Conservation (phyloP, 2,888 invertebrate genomes). For the Dynastes hyllus region DNA sequence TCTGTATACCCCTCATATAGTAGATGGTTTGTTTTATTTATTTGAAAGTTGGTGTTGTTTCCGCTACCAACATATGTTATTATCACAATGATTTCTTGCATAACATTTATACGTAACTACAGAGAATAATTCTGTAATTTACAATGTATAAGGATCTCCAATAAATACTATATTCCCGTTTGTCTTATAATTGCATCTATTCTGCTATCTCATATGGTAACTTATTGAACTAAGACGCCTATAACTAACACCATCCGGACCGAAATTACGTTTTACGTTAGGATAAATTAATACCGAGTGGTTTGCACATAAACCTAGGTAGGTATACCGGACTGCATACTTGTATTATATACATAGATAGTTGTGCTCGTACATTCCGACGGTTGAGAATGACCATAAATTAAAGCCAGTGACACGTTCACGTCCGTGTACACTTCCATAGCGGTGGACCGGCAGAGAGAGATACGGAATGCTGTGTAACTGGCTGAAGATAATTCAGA, state of each 20-base stretch:
- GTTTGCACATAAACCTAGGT: conserved; percentile 26
- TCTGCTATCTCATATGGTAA: not conserved
- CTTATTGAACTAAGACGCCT: not conserved
- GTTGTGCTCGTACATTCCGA: conserved; percentile 1
- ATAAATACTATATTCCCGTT: no score
- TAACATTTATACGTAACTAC: no score
- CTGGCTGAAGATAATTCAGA: conserved; percentile 12
- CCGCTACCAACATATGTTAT: no score
- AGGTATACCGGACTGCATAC: conserved; percentile 5
- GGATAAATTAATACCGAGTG: conserved; percentile 23
- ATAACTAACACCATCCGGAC: conserved; percentile 15
- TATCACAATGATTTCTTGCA: no score
- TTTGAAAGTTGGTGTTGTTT: no score
- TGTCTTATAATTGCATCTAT: not conserved
- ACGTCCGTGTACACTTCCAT: not conserved
- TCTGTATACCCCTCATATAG: no score
- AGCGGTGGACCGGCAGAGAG: not conserved
- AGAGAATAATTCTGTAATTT: no score
- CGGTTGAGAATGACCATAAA: not conserved
- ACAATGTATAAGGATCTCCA: no score
- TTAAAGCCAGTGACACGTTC: not conserved
- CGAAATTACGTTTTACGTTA: conserved; percentile 29
- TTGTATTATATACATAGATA: not conserved
- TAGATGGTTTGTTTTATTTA: no score
- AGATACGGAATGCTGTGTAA: not conserved